Conservation (phyloP, 2,113 vertebrate genomes). For the Atrichornis clamosus region DNA sequence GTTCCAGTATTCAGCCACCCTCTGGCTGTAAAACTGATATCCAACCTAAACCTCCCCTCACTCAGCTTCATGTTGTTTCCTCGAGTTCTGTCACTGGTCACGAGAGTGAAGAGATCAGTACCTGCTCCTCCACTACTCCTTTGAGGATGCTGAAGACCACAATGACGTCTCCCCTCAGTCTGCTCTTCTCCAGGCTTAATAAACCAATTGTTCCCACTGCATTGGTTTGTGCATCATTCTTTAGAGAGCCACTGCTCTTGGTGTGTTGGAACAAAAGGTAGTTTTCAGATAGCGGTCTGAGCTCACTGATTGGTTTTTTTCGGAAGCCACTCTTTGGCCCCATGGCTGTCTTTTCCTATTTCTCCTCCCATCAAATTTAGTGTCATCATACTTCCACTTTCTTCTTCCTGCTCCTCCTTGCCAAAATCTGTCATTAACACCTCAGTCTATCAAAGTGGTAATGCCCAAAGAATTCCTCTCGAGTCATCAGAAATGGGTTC, state of each 20-base stretch:
- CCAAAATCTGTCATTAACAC: background rate
- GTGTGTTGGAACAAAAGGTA: background rate
- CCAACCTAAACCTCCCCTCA: background rate
- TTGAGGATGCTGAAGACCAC: background rate
- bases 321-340: background rate
- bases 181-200: background rate
- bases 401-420: background rate
- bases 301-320: background rate
- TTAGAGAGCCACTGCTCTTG: background rate
- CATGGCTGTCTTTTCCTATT: background rate
- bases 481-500: background rate
- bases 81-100: background rate
- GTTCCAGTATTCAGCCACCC: background rate
- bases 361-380: background rate
- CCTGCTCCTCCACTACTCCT: fast-evolving
- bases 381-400: background rate
- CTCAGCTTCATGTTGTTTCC: background rate
- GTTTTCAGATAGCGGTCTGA: background rate
- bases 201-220: background rate
- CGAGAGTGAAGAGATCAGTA: background rate
- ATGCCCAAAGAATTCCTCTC: background rate
- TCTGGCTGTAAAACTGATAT: background rate
- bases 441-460: background rate
- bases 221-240: background rate
- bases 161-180: background rate